phyloP scores from a whole-genome alignment of 37 sponge, comb jelly and placozoan species.

The Chondrilla cf. caribensis region DNA sequence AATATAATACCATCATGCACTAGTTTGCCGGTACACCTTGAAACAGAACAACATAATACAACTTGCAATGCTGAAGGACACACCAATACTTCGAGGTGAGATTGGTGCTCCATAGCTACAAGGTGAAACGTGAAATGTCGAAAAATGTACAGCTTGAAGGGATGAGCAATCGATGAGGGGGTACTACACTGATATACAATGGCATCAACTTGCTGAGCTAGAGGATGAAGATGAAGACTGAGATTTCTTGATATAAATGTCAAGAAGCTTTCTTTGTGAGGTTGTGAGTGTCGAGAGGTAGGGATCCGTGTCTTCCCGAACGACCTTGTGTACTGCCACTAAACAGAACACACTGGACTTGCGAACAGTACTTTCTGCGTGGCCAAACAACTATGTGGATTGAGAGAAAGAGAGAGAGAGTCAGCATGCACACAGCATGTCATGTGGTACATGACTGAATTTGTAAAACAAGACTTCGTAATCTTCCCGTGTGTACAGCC shows the following conservation, averaged over 20 bases:
- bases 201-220: neutral
- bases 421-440: neutral
- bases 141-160: too few species aligned
- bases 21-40: too few species aligned
- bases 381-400: slow-evolving; percentile 24
- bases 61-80: too few species aligned
- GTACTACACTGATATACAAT: too few species aligned
- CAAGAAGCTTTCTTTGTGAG: slow-evolving; percentile 74
- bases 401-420: neutral
- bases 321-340: slow-evolving; percentile 72
- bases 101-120: too few species aligned
- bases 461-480: too few species aligned
- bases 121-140: too few species aligned
- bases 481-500: too few species aligned
- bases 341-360: slow-evolving; percentile 94
- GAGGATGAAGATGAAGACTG: neutral
- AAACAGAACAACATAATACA: too few species aligned
- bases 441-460: neutral
- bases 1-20: too few species aligned
- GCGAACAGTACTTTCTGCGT: slow-evolving; percentile 76
- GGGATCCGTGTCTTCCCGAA: slow-evolving; percentile 64
- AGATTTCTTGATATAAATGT: slow-evolving; percentile 66
- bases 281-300: slow-evolving; percentile 64
- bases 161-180: too few species aligned
- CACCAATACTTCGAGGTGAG: too few species aligned